Evolutionary conservation across 1,140 invertebrate genomes (phyloP).

Genomic region (Pteromalus puparum): DNA sequence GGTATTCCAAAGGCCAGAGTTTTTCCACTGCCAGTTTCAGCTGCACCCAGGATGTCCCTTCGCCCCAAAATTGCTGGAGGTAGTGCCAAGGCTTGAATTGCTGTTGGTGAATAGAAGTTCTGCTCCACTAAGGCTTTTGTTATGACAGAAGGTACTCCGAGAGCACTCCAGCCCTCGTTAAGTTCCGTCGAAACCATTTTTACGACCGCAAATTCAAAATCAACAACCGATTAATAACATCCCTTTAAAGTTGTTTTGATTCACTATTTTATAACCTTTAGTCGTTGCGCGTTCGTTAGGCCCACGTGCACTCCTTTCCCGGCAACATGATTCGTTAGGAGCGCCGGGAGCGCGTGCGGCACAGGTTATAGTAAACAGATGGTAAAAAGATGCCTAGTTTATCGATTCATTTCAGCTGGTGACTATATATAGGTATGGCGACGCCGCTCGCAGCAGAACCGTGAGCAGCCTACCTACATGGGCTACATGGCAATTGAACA

Average conservation of each 20-base stretch:
- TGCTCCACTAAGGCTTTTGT: slow-evolving; percentile 84
- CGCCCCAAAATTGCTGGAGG: slow-evolving; percentile 90
- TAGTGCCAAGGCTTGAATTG: slow-evolving; percentile 86
- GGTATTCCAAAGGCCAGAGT: slow-evolving; percentile 98
- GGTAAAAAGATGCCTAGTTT: not conserved
- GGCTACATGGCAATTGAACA: too few relatives aligned
- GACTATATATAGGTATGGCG: too few relatives aligned
- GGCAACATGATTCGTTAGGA: too few relatives aligned
- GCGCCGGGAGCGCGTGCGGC: too few relatives aligned
- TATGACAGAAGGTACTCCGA: slow-evolving; percentile 82
- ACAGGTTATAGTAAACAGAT: not conserved
- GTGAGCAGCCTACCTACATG: too few relatives aligned
- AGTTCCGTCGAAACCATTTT: not conserved
- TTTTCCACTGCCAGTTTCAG: slow-evolving; percentile 98
- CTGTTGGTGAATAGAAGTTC: slow-evolving; percentile 88
- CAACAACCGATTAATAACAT: not conserved
- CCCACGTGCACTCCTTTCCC: too few relatives aligned
- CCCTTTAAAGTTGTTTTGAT: not conserved
- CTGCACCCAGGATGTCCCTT: slow-evolving; percentile 94
- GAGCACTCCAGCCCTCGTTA: slow-evolving; percentile 81
- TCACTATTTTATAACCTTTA: not conserved
- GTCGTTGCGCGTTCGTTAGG: not conserved
- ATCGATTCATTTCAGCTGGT: not conserved
- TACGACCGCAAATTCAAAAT: not conserved
- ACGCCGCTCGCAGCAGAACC: too few relatives aligned